A percentile compares a stretch with the other conserved stretches of the same genome.
Conservation (phyloP, 64 coral and sea anemone genomes). For the Montipora efflorescens region DNA sequence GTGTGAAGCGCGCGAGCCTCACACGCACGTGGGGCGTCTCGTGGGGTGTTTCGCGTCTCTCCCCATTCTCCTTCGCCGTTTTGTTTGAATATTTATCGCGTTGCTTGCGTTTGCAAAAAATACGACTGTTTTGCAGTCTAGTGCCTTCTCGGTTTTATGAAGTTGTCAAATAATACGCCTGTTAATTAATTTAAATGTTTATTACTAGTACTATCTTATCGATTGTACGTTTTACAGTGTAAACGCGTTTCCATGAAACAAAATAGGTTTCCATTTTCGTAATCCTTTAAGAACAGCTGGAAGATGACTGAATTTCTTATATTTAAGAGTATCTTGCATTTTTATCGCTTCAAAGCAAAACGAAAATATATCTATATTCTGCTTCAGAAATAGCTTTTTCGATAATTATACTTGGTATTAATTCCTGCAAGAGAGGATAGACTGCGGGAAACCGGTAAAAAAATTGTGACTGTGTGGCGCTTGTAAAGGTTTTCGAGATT, state of each 20-base stretch:
- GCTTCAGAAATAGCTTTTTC: too few species aligned
- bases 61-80: too few species aligned
- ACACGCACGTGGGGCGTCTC: too few species aligned
- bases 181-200: background rate
- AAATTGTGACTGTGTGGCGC: background rate
- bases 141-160: background rate
- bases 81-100: too few species aligned
- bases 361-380: conserved; percentile 14
- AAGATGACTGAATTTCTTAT: conserved; percentile 12
- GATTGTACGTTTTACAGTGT: background rate
- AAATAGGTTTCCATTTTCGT: background rate
- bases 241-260: background rate
- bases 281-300: background rate
- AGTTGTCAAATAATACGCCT: background rate
- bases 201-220: background rate
- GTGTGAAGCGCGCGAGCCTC: too few species aligned
- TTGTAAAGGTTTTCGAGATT: background rate
- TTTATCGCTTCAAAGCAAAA: conserved; percentile 23
- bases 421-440: too few species aligned
- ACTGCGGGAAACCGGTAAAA: too few species aligned
- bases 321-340: conserved; percentile 8
- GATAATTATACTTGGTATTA: too few species aligned
- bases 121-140: too few species aligned
- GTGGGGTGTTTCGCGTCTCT: too few species aligned
- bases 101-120: too few species aligned